phyloP scores from a whole-genome alignment of 1,140 invertebrate species.

The Ceratoteleas bidentatus region DNA sequence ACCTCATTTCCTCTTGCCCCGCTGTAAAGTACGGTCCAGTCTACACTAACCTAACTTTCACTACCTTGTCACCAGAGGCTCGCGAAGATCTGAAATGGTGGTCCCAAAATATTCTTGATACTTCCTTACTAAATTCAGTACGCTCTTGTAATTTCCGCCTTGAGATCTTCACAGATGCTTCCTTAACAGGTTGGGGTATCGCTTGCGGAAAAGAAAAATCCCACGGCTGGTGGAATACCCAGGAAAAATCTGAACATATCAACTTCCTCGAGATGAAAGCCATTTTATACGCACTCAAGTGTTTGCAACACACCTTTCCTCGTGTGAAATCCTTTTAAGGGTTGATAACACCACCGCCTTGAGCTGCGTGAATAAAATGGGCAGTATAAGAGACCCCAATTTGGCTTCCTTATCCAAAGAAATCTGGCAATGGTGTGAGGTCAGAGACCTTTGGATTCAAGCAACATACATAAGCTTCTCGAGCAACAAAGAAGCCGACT shows the following conservation, averaged over 20 bases:
- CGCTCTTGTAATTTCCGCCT: background rate
- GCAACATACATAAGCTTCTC: background rate
- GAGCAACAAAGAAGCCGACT: background rate
- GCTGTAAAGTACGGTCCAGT: constrained; percentile 10
- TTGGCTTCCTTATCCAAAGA: background rate
- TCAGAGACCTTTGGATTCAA: background rate
- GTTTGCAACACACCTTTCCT: background rate
- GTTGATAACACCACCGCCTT: background rate
- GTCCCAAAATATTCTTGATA: background rate
- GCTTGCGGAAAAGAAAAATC: background rate
- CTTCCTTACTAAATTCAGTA: background rate
- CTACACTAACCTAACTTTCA: background rate
- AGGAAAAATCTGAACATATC: background rate
- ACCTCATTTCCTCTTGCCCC: constrained; percentile 10
- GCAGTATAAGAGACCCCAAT: background rate
- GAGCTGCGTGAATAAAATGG: background rate
- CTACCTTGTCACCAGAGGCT: background rate
- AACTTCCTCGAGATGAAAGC: background rate
- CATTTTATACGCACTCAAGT: background rate
- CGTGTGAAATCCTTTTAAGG: background rate
- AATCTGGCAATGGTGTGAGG: background rate
- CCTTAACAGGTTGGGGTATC: background rate
- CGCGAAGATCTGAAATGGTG: background rate
- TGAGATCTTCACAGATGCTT: background rate
- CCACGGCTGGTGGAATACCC: background rate